Evolutionary conservation across 2,797 vertebrate genomes (phyloP), one percentile per base, ranked within the genome.

Genomic region (Pantherophis alleghaniensis): DNA sequence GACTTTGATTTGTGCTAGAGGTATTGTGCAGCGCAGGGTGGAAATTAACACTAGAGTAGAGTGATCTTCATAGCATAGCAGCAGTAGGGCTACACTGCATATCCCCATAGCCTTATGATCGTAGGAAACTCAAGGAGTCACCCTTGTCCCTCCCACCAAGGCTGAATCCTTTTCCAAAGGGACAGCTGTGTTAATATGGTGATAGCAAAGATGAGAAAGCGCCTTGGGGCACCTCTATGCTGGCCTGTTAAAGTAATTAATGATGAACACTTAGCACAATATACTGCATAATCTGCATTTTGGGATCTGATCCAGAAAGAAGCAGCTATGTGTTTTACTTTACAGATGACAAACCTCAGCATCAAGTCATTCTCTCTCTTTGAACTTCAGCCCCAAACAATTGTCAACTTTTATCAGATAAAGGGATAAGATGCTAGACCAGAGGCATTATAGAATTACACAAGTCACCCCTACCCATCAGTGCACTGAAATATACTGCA

Each of bases 1-100:
- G 79, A 95, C 95, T 97, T 91, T 96, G 83, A 94, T 97, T 95
- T 94, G 66, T 94, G 93, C 91, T 96, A 96, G 96, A 89, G 90
- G 63, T 37, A 88, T 89, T 93, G 91, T 95, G 90, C 89, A 94
- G 83, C 18, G 51, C 66, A 94, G 51, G 90, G 91, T 96, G 96
- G 93, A 66, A 96, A 93, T 94, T 74, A 69, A 88, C 37, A 47
- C 74, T 83, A 83, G 37, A 24, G 74, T 83, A 47, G 37, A 83
- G 20, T 47, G 74, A 47, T 83, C 42, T 83, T 83, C 14, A 42
- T 16, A 12, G 90, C 42, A 32, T 22, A 87, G n/a, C 86, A 20
- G 13, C 26, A 86, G 13, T 86, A 86, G 18, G 42, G 42, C 5
- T 42, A 92, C 2, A 51, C n/a, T 10, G 66, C 14, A 9, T 57